Base-by-base conservation (phyloP, 2,797 vertebrate species). In the Gallirallus australis region DNA sequence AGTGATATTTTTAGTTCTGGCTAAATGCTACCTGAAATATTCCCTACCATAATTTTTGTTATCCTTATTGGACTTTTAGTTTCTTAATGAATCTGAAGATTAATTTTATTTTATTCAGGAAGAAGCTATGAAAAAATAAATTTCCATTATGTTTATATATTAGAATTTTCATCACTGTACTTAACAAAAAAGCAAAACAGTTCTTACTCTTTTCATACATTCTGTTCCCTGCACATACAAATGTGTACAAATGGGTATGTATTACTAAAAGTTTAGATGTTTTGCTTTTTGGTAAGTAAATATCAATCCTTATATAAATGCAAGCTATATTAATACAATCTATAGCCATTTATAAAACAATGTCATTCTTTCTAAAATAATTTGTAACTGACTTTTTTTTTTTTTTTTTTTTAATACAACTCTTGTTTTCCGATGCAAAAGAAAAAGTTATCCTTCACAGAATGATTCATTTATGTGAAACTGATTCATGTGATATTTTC, bases 221-320 rank as follows among this genome's bases (percentile, higher is more conserved):
- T 85, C 15, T 48, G 9, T 3, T 82, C 24, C 61, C n/a, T 54
- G 5, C 42, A 19, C 8, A 20, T 42, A 18, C 11, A 2, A 1
- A 1, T 30, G 15, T 30, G 12, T 73, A 52, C 1, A 1, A n/a
- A 48, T 18, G 2, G 37, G 2, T 0, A 0, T 33, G 9, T 30
- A 28, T 42, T 66, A n/a, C 17, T 69, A 59, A 66, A 77, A 69
- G 3, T 39, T 31, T 39, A 53, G 8, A 21, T 23, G 4, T 35
- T 85, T 59, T 33, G 1, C 0, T 2, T 76, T 82, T 72, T 78
- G 3, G 3, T 78, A 63, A 66, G 35, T 80, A 69, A 19, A 7
- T 5, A 35, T 40, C 4, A 48, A 28, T 47, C 17, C 10, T 75
- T 31, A 39, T 64, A 63, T 35, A 71, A 79, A 48, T 48, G 9